Conservation (phyloP, 2,113 vertebrate species). For the Oncorhynchus nerka region DNA sequence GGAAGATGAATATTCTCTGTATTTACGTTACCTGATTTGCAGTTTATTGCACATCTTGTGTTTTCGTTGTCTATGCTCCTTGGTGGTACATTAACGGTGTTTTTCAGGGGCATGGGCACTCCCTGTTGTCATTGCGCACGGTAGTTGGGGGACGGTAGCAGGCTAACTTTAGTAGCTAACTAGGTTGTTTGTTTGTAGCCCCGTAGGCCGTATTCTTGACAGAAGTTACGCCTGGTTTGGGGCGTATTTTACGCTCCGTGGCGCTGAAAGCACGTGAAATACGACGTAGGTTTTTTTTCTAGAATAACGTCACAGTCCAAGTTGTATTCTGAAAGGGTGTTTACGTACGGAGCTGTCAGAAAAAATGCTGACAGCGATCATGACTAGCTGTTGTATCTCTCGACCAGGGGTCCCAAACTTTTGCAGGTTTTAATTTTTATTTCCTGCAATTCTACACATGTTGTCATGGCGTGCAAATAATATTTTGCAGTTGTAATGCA, state of each 20-base stretch:
- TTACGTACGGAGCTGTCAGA: slow-evolving; percentile 63
- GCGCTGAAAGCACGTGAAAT: slow-evolving; percentile 42
- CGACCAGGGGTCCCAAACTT: not conserved
- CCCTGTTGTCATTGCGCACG: slow-evolving; percentile 50
- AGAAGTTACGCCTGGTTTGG: slow-evolving; percentile 53
- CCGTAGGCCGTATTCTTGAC: slow-evolving; percentile 72
- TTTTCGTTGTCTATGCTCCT: not conserved
- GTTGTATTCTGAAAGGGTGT: slow-evolving; percentile 53
- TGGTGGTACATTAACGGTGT: not conserved
- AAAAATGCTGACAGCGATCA: slow-evolving; percentile 29
- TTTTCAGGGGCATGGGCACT: slow-evolving; percentile 5
- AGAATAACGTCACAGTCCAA: slow-evolving; percentile 44
- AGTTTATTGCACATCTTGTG: not conserved
- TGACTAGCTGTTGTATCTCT: slow-evolving; percentile 25
- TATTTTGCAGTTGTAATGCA: not conserved
- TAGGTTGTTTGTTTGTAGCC: slow-evolving; percentile 75
- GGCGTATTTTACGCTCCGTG: slow-evolving; percentile 53
- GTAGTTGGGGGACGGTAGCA: slow-evolving; percentile 47
- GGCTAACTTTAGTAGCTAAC: slow-evolving; percentile 54
- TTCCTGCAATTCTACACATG: too few relatives aligned
- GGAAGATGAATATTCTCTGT: slow-evolving; percentile 16
- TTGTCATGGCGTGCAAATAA: too few relatives aligned
- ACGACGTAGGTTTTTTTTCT: slow-evolving; percentile 47
- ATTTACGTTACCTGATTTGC: not conserved
- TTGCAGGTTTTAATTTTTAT: too few relatives aligned